Percentiles rank a stretch among this genome's conserved stretches.
These are phyloP conservation scores for Drosophila buzzatii DNA, from an alignment of 2,888 invertebrate species.

Conservation along the genomic window DNA sequence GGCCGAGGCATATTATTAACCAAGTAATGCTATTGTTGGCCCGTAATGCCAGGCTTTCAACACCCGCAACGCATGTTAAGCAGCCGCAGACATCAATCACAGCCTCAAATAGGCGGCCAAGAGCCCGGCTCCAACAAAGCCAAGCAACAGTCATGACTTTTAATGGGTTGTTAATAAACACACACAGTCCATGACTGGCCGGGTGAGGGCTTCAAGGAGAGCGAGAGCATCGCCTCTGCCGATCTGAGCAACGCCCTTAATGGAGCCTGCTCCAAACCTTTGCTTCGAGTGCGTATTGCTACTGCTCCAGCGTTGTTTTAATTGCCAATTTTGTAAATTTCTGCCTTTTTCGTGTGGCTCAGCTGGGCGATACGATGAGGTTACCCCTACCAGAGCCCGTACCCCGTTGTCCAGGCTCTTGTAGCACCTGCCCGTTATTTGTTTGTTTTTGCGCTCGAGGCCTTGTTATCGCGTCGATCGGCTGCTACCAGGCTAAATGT, in stretches of 20 bases:
- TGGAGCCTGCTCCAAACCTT: background rate
- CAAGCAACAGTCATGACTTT: conserved; percentile 80
- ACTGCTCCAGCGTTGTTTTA: conserved; percentile 42
- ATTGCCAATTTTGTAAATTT: conserved; percentile 47
- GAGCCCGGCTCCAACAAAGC: conserved; percentile 60
- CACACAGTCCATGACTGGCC: conserved; percentile 7
- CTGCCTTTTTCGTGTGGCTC: background rate
- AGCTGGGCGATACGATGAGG: conserved; percentile 8
- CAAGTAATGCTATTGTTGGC: conserved; percentile 33
- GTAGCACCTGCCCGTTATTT: conserved; percentile 47
- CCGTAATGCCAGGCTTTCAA: conserved; percentile 70
- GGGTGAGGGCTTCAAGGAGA: background rate
- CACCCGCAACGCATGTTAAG: conserved; percentile 67
- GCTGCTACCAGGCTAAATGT: conserved; percentile 52
- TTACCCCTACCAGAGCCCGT: background rate
- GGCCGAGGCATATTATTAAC: conserved; percentile 61
- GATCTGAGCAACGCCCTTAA: background rate
- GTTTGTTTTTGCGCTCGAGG: conserved; percentile 40
- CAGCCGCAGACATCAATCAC: conserved; percentile 72
- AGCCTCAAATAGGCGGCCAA: conserved; percentile 65
- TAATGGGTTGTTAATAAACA: conserved; percentile 80
- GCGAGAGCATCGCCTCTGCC: background rate
- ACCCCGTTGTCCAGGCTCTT: background rate
- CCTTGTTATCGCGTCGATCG: conserved; percentile 61
- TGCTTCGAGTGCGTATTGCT: background rate